Percentiles rank a stretch among this genome's conserved stretches.
Evolutionary conservation across 92 coral and sea anemone genomes (phyloP).

Genomic region (Zoanthus solanderi): DNA sequence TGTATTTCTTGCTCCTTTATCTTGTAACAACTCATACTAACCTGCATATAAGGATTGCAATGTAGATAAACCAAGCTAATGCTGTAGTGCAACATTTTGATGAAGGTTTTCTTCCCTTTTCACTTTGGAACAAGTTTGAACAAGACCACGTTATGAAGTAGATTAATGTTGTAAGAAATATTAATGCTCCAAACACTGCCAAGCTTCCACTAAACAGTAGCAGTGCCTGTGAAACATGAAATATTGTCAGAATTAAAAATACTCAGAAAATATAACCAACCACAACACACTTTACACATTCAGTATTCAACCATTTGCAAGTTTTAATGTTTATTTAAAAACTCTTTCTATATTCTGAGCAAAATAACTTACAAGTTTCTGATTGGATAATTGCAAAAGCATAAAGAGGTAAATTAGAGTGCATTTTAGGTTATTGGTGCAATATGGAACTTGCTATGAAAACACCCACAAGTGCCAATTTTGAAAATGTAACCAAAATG

Average conservation of each 20-base stretch:
- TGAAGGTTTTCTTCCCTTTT: slow-evolving; percentile 38
- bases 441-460: too few relatives aligned
- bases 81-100: slow-evolving; percentile 44
- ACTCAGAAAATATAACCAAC: too few relatives aligned
- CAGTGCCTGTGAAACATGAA: slow-evolving; percentile 55
- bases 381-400: too few relatives aligned
- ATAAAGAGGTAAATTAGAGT: too few relatives aligned
- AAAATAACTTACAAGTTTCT: too few relatives aligned
- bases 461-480: too few relatives aligned
- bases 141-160: slow-evolving; percentile 72
- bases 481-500: too few relatives aligned
- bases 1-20: neutral
- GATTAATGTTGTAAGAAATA: slow-evolving; percentile 53
- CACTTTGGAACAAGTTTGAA: slow-evolving; percentile 51
- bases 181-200: slow-evolving; percentile 64
- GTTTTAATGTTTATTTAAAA: too few relatives aligned
- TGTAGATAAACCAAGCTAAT: slow-evolving; percentile 56
- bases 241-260: neutral
- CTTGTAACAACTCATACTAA: slow-evolving; percentile 23
- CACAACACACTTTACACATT: too few relatives aligned
- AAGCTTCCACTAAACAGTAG: slow-evolving; percentile 65
- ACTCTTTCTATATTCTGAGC: too few relatives aligned
- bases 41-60: slow-evolving; percentile 64
- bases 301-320: too few relatives aligned
- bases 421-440: too few relatives aligned